Conservation (phyloP, 2,113 vertebrate species). For the Pseudorectes ferrugineus region DNA sequence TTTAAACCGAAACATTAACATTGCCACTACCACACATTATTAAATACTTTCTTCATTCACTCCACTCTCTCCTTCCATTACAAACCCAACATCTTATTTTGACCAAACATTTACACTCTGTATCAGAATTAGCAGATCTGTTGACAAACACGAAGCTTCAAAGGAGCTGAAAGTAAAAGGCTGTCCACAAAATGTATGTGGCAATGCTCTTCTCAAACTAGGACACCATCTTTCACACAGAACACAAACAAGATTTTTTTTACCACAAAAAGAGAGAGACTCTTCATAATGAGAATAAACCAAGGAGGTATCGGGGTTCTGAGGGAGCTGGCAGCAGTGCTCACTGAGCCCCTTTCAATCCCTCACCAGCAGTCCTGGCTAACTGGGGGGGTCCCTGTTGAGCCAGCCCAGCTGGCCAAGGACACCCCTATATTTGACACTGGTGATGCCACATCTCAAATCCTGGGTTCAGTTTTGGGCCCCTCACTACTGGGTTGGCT, state of each 20-base stretch:
- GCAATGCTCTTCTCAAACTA: not conserved
- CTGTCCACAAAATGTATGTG: not conserved
- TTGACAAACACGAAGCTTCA: not conserved
- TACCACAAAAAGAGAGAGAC: not conserved
- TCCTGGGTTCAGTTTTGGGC: not conserved
- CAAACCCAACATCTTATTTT: not conserved
- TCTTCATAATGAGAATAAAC: not conserved
- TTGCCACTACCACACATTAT: not conserved
- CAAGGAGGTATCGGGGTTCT: not conserved
- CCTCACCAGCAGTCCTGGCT: not conserved
- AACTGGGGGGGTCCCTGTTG: not conserved
- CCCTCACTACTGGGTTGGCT: not conserved
- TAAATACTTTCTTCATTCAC: not conserved
- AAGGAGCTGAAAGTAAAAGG: not conserved
- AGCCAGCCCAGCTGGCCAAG: not conserved
- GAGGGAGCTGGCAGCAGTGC: not conserved
- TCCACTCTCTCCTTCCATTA: not conserved
- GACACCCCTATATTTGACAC: rapidly evolving
- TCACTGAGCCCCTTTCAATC: not conserved
- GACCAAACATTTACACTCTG: not conserved
- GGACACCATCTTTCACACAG: rapidly evolving
- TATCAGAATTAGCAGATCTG: not conserved
- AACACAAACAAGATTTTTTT: not conserved
- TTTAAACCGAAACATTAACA: not conserved
- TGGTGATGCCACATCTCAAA: not conserved